These are phyloP conservation scores for Platanista minor DNA, from an alignment of 2,113 vertebrate genomes.

Conservation along the genomic window DNA sequence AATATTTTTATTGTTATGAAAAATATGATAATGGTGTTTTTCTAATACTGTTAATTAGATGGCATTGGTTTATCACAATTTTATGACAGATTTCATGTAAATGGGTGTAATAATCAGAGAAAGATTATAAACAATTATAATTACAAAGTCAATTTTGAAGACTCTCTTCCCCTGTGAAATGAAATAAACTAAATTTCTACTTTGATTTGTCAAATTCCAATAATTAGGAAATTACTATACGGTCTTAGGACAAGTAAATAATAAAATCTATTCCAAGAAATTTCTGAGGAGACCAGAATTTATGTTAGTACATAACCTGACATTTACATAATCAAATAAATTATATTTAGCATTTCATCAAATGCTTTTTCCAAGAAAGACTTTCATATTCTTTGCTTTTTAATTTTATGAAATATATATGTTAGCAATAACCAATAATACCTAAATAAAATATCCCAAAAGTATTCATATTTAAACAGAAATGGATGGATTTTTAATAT, in stretches of 20 bases:
- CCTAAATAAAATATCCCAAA: background rate
- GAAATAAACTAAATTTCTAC: background rate
- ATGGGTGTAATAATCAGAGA: background rate
- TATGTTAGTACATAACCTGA: background rate
- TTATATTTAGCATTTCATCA: background rate
- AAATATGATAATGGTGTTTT: background rate
- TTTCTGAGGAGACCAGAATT: background rate
- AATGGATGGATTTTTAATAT: background rate
- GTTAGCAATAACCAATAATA: background rate
- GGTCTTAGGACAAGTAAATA: background rate
- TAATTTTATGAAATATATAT: background rate
- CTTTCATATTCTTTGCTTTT: background rate
- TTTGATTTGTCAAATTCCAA: background rate
- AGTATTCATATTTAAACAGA: background rate
- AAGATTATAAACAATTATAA: background rate
- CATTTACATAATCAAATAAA: background rate
- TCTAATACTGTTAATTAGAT: background rate
- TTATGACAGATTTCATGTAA: background rate
- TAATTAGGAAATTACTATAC: background rate
- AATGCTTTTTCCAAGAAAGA: background rate
- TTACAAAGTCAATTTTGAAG: background rate
- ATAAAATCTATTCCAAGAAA: background rate
- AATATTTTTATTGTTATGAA: background rate
- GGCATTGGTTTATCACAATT: background rate
- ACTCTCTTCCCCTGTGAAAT: background rate